Percentiles rank a stretch among this genome's conserved stretches.
phyloP scores from a whole-genome alignment of 2,888 invertebrate genomes.

The Epirrhoe alternata region DNA sequence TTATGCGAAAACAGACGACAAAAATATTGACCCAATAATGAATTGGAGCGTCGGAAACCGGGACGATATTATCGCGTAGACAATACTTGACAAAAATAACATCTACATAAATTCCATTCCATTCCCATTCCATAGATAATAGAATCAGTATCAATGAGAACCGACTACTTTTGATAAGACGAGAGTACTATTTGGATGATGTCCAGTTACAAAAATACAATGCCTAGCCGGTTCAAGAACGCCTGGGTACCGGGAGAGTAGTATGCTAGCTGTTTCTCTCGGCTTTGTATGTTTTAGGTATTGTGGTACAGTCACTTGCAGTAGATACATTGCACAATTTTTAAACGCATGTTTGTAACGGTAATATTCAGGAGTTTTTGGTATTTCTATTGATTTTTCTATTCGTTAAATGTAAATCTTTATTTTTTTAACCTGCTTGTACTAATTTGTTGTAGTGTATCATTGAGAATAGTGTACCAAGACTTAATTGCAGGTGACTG shows the following conservation, averaged over 20 bases:
- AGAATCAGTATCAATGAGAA: conserved; percentile 44
- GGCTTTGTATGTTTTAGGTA: neutral
- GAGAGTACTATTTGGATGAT: conserved; percentile 78
- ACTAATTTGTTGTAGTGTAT: no score
- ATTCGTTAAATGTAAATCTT: no score
- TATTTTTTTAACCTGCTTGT: no score
- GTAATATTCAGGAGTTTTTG: no score
- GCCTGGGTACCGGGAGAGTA: conserved; percentile 59
- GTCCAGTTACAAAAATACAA: conserved; percentile 83
- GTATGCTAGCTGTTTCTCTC: neutral
- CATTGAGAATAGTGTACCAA: no score
- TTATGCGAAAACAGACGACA: neutral
- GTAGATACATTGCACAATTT: no score
- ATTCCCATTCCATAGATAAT: conserved; percentile 39
- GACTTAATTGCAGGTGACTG: no score
- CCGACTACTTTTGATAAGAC: conserved; percentile 64
- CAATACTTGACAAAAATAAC: conserved; percentile 39
- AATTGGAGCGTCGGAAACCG: conserved; percentile 14
- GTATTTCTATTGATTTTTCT: no score
- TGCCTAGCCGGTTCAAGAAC: conserved; percentile 71
- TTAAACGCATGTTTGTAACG: no score
- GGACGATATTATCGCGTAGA: conserved; percentile 26
- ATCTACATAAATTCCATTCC: conserved; percentile 27
- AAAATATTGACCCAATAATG: conserved; percentile 17
- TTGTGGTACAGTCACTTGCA: no score